A percentile compares a stretch with the other conserved stretches of the same genome.
These are phyloP conservation scores for Meteorus cinctellus DNA, from an alignment of 2,888 invertebrate species.

Conservation along the genomic window DNA sequence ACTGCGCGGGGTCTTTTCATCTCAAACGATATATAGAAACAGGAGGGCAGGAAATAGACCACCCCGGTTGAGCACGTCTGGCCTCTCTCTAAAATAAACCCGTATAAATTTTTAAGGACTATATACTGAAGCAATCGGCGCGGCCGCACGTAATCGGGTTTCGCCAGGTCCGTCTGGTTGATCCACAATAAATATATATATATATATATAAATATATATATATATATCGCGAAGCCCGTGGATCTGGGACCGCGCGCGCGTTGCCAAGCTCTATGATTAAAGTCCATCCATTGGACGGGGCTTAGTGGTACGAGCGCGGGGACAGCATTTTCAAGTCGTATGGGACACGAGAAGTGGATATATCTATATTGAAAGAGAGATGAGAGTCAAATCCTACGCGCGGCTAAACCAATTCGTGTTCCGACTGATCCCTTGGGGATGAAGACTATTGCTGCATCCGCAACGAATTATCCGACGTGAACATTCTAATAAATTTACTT, in stretches of 20 bases:
- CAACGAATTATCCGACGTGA: slow-evolving; percentile 18
- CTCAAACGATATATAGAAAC: slow-evolving; percentile 9
- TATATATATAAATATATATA: slow-evolving; percentile 11
- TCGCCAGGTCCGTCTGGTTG: slow-evolving; percentile 9
- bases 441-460: slow-evolving; percentile 22
- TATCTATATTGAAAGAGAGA: slow-evolving; percentile 41
- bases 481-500: slow-evolving; percentile 6
- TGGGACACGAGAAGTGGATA: slow-evolving; percentile 44
- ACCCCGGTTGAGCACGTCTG: slow-evolving; percentile 21
- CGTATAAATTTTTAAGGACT: slow-evolving; percentile 33
- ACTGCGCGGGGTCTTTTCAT: slow-evolving; percentile 18
- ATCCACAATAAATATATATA: slow-evolving; percentile 2
- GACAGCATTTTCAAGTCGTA: slow-evolving; percentile 41
- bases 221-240: slow-evolving; percentile 19
- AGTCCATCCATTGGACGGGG: slow-evolving; percentile 59
- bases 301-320: slow-evolving; percentile 52
- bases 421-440: slow-evolving; percentile 46
- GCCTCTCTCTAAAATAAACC: slow-evolving; percentile 30
- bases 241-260: background rate
- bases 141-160: slow-evolving; percentile 26
- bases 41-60: slow-evolving; percentile 21
- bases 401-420: slow-evolving; percentile 55
- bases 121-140: slow-evolving; percentile 23
- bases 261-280: slow-evolving; percentile 56
- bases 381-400: slow-evolving; percentile 56